phyloP scores from a whole-genome alignment of 2,888 invertebrate species.

The Parnassius orleans region DNA sequence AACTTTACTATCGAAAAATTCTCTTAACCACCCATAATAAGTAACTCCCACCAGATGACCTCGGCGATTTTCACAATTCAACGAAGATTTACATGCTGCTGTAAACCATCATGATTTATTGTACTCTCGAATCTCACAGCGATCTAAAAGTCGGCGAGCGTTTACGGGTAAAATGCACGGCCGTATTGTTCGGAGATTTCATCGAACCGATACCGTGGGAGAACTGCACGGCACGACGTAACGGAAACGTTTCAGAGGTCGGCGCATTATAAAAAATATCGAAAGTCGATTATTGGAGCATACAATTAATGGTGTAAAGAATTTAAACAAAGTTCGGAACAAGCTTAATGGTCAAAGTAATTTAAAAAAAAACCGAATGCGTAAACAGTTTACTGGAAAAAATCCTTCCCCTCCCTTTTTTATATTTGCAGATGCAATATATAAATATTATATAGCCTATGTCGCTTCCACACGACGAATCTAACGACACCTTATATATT shows the following conservation, averaged over 20 bases:
- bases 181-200: slow-evolving; percentile 18
- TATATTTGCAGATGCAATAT: no score
- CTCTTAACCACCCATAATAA: no score
- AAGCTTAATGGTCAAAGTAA: no score
- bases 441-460: no score
- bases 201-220: slow-evolving; percentile 22
- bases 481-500: no score
- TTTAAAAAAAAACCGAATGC: no score
- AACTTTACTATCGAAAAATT: no score
- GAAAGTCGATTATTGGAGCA: not conserved
- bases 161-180: slow-evolving; percentile 9
- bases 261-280: not conserved
- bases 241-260: slow-evolving; percentile 5
- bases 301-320: no score
- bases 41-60: not conserved
- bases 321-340: no score
- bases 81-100: slow-evolving; percentile 1
- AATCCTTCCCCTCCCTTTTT: no score
- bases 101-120: slow-evolving; percentile 7
- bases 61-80: slow-evolving; percentile 1
- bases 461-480: no score
- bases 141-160: slow-evolving; percentile 4
- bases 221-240: slow-evolving; percentile 3
- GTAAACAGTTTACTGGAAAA: no score
- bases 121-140: slow-evolving; percentile 8